Percentiles rank a stretch among this genome's conserved stretches.
Evolutionary conservation across 2,888 invertebrate species (phyloP).

Genomic region (Meliscaeva auricollis): DNA sequence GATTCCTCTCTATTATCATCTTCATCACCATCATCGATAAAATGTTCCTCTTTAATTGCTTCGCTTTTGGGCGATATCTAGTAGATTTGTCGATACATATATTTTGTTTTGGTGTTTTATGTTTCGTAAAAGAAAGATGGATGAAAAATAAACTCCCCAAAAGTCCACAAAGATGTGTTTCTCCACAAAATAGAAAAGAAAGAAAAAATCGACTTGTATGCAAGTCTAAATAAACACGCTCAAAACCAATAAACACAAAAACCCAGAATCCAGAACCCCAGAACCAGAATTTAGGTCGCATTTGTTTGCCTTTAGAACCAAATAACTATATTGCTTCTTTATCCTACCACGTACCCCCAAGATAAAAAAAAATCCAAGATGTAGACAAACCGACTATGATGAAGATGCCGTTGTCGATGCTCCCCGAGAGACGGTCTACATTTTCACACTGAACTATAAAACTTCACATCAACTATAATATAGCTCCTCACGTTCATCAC

Average conservation of each 20-base stretch:
- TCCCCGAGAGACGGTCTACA: not conserved
- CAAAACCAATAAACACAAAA: conserved; percentile 63
- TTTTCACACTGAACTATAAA: conserved; percentile 11
- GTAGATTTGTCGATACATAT: not conserved
- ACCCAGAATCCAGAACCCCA: conserved; percentile 1
- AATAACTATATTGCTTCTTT: conserved; percentile 40
- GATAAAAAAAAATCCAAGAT: not conserved
- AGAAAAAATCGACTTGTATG: conserved; percentile 36
- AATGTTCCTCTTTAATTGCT: conserved; percentile 24
- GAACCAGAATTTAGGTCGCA: conserved; percentile 57
- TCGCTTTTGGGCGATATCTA: not conserved
- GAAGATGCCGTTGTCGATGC: not conserved
- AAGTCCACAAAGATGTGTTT: conserved; percentile 21
- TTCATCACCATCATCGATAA: not conserved
- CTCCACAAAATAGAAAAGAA: conserved; percentile 4
- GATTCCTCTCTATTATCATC: not conserved
- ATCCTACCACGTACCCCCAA: not conserved
- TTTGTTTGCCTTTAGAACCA: conserved; percentile 59
- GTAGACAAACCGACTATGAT: not conserved
- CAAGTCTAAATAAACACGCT: conserved; percentile 63
- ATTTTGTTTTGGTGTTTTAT: not conserved
- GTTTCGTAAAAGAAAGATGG: not conserved
- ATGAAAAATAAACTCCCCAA: not conserved
- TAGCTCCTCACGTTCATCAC: conserved; percentile 10
- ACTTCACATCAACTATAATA: not conserved